Evolutionary conservation across 2,797 vertebrate genomes (phyloP), one percentile per base, ranked within the genome.

Genomic region (Xiphorhynchus erythropygius): DNA sequence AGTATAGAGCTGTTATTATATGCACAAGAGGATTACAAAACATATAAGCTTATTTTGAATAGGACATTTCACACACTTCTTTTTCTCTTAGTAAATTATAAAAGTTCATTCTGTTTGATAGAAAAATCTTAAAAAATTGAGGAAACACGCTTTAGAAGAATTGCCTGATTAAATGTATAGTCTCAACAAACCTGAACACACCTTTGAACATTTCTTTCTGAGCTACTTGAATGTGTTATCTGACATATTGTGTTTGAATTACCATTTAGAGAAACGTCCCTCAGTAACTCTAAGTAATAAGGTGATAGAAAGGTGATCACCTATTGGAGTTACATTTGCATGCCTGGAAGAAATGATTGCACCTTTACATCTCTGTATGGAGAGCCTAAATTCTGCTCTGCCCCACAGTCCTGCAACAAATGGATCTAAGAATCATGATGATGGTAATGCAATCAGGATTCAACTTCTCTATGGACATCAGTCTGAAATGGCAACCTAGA

Each of bases 231-330:
- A 37, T 78, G 23, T 47, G 18, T 93, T 78, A 41, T 37, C 47
- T 92, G 87, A 90, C 33, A 73, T 12, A 69, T 46, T 50, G 68
- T 24, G 60, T 56, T 46, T n/a, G 69, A 71, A 12, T 18, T 37
- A 67, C 95, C 62, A 30, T 93, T 94, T 81, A 91, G 63, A 89
- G 80, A 95, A 93, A 57, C 52, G 60, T 73, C 74, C 75, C 89
- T 95, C 42, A 35, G 14, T 93, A 85, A 87, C 37, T 52, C 35
- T 77, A 67, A 84, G 80, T 73, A 94, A 93, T 86, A 94, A 93
- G 55, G 67, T 41, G 9, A 77, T 55, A 87, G 74, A 96, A 95
- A 95, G 49, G 25, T 65, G 94, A 90, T 92, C 85, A 95, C 65
- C 10, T 93, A 21, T 78, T 83, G 74, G 60, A 59, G n/a, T 88